phyloP scores from a whole-genome alignment of 2,797 vertebrate species.

The Arnoldichthys spilopterus region DNA sequence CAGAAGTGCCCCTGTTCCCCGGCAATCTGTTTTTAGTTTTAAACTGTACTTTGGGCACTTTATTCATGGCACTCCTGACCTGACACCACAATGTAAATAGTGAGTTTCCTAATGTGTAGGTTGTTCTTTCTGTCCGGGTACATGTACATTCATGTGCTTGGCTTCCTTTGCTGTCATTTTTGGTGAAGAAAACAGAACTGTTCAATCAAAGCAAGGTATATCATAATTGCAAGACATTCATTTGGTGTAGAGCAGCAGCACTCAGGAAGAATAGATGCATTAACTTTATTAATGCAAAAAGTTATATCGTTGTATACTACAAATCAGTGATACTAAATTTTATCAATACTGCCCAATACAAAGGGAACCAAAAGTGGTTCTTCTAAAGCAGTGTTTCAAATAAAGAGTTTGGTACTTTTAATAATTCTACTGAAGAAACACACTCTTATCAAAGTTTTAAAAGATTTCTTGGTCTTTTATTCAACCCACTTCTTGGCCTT shows the following conservation, averaged over 20 bases:
- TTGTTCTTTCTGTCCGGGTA: too few relatives aligned
- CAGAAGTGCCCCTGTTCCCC: too few relatives aligned
- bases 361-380: too few relatives aligned
- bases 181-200: background rate
- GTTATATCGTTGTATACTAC: too few relatives aligned
- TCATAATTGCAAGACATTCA: background rate
- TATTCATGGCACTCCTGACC: background rate
- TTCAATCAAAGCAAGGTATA: background rate
- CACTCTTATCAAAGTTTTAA: background rate
- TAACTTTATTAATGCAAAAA: too few relatives aligned
- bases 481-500: slow-evolving; percentile 3
- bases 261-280: background rate
- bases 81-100: background rate
- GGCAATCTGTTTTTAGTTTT: too few relatives aligned
- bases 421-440: background rate
- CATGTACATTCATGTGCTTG: background rate
- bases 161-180: too few relatives aligned
- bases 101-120: too few relatives aligned
- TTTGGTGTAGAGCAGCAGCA: background rate
- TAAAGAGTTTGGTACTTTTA: background rate
- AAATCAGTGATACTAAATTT: too few relatives aligned
- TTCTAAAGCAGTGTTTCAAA: too few relatives aligned
- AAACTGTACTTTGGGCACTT: background rate
- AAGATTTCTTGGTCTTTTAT: slow-evolving; percentile 26
- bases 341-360: too few relatives aligned